phyloP scores from a whole-genome alignment of 2,797 vertebrate species.

The Poeciliopsis gracilis region DNA sequence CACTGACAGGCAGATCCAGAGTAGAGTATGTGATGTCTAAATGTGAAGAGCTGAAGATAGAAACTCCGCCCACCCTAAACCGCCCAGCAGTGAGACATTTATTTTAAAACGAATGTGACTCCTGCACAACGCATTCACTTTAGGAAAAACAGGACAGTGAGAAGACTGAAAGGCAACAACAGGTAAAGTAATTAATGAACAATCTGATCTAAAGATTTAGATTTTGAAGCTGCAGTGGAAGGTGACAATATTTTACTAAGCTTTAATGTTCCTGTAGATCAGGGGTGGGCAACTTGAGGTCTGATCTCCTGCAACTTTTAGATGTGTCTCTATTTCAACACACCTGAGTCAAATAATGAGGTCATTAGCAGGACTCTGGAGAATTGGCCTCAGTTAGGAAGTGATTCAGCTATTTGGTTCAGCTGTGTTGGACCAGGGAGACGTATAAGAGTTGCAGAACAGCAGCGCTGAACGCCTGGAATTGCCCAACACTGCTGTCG shows the following conservation, averaged over 20 bases:
- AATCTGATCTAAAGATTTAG: background rate
- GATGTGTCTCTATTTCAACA: too few relatives aligned
- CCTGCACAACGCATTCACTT: background rate
- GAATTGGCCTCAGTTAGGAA: too few relatives aligned
- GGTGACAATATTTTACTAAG: background rate
- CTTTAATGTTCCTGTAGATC: background rate
- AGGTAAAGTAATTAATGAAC: background rate
- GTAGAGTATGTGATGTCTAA: background rate
- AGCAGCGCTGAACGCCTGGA: too few relatives aligned
- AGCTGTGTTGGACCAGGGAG: too few relatives aligned
- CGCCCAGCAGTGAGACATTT: background rate
- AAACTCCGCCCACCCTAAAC: background rate
- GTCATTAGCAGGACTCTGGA: too few relatives aligned
- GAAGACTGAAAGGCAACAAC: background rate
- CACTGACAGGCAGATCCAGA: background rate
- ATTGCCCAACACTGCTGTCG: too few relatives aligned
- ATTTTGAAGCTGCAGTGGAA: background rate
- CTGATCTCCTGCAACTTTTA: too few relatives aligned
- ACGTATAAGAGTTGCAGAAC: too few relatives aligned
- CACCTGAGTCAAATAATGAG: too few relatives aligned
- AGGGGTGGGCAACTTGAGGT: too few relatives aligned
- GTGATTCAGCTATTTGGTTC: too few relatives aligned
- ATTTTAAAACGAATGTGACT: background rate
- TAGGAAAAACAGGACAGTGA: background rate
- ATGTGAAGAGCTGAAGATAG: background rate